phyloP scores from a whole-genome alignment of 2,797 vertebrate genomes.

The Vultur gryphus region DNA sequence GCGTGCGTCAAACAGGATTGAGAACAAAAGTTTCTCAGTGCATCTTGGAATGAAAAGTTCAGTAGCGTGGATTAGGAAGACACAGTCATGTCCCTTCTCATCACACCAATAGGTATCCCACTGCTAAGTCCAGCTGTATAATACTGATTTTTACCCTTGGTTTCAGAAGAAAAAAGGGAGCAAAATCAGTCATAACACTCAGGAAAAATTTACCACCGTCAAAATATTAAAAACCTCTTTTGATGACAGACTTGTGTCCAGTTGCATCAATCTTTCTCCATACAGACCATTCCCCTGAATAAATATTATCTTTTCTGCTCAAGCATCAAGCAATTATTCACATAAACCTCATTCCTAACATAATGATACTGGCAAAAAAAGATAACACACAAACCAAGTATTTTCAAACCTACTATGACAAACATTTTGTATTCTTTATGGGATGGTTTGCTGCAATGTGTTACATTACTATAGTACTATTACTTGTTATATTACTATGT shows the following conservation, averaged over 20 bases:
- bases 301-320: constrained; percentile 48
- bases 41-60: neutral
- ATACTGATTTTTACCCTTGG: neutral
- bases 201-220: neutral
- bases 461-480: constrained; percentile 12
- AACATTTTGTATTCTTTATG: constrained; percentile 23
- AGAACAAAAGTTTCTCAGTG: neutral
- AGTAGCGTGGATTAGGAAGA: neutral
- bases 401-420: constrained; percentile 18
- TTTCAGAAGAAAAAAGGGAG: neutral
- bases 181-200: neutral
- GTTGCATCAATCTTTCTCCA: neutral
- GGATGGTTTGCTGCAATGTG: constrained; percentile 5
- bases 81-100: neutral
- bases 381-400: neutral
- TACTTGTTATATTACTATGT: neutral
- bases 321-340: neutral
- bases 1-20: accelerated
- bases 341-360: neutral
- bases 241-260: neutral
- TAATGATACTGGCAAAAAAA: constrained; percentile 2
- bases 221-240: neutral
- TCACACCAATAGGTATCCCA: neutral
- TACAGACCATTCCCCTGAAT: neutral
- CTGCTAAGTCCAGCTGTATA: neutral